Percentiles rank a stretch among this genome's conserved stretches.
phyloP scores from a whole-genome alignment of 2,113 vertebrate species.

The Varanus komodoensis region DNA sequence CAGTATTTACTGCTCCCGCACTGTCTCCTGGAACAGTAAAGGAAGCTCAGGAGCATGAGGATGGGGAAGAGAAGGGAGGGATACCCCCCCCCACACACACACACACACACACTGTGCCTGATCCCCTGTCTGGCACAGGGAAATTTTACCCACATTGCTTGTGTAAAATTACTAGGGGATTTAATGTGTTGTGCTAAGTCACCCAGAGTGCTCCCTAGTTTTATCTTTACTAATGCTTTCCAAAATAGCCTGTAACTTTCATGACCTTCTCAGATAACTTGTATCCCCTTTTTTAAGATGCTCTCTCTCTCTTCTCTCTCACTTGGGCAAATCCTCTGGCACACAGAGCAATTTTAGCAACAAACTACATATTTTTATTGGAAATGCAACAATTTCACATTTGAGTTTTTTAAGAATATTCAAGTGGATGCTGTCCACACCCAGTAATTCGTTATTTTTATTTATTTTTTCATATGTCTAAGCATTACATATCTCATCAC shows the following conservation, averaged over 20 bases:
- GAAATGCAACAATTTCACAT: not conserved
- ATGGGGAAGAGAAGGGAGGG: too few relatives aligned
- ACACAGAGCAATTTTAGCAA: not conserved
- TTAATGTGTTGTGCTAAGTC: too few relatives aligned
- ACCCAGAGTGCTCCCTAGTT: not conserved
- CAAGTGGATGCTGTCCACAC: not conserved
- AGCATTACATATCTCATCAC: not conserved
- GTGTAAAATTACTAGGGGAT: too few relatives aligned
- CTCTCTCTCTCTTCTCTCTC: too few relatives aligned
- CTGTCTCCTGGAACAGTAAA: too few relatives aligned
- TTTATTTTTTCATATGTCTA: not conserved
- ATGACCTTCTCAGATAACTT: not conserved
- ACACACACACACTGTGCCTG: too few relatives aligned
- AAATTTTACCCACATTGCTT: too few relatives aligned
- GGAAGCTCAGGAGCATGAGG: too few relatives aligned
- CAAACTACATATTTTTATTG: not conserved
- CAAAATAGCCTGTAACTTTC: not conserved
- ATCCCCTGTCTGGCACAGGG: too few relatives aligned
- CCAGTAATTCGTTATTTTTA: not conserved
- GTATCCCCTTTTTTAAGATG: not conserved
- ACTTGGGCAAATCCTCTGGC: not conserved
- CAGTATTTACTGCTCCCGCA: too few relatives aligned
- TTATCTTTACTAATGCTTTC: not conserved
- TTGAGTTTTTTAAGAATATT: not conserved
- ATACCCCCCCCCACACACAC: too few relatives aligned